These are phyloP conservation scores for Corydoras sp. DNA, from an alignment of 2,113 vertebrate genomes.

Conservation along the genomic window DNA sequence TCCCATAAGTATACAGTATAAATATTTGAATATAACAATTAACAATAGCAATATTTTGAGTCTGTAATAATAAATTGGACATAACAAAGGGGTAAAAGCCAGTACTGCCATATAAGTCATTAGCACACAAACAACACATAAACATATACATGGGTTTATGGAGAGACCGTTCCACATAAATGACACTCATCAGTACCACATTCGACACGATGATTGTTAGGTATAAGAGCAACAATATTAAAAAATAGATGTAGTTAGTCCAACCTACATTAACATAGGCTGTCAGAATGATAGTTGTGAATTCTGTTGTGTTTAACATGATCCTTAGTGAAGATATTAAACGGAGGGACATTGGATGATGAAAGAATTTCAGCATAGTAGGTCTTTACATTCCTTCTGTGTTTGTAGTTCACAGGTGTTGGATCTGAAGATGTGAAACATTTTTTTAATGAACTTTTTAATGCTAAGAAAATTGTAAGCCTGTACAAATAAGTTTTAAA, in stretches of 20 bases:
- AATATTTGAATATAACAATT: constrained; percentile 57
- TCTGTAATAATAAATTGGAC: constrained; percentile 37
- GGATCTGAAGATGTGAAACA: no score
- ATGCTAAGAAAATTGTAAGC: no score
- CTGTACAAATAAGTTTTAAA: no score
- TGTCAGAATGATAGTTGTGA: constrained; percentile 43
- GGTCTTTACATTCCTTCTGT: no score
- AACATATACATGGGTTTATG: constrained; percentile 63
- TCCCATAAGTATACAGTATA: constrained; percentile 46
- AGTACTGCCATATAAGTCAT: constrained; percentile 51
- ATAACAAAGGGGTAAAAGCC: constrained; percentile 43
- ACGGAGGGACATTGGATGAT: no score
- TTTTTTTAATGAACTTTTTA: no score
- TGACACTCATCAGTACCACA: constrained; percentile 40
- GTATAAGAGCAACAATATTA: constrained; percentile 37
- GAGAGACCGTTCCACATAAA: constrained; percentile 47
- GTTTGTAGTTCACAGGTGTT: no score
- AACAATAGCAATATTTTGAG: constrained; percentile 39
- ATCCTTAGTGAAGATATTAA: not conserved
- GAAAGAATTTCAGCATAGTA: no score
- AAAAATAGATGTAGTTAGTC: constrained; percentile 44
- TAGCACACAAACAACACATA: constrained; percentile 51
- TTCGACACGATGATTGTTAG: constrained; percentile 38
- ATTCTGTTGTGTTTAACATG: constrained; percentile 41
- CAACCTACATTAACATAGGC: constrained; percentile 42